Evolutionary conservation across 2,888 invertebrate species (phyloP).

Genomic region (Steinernema hermaphroditum): DNA sequence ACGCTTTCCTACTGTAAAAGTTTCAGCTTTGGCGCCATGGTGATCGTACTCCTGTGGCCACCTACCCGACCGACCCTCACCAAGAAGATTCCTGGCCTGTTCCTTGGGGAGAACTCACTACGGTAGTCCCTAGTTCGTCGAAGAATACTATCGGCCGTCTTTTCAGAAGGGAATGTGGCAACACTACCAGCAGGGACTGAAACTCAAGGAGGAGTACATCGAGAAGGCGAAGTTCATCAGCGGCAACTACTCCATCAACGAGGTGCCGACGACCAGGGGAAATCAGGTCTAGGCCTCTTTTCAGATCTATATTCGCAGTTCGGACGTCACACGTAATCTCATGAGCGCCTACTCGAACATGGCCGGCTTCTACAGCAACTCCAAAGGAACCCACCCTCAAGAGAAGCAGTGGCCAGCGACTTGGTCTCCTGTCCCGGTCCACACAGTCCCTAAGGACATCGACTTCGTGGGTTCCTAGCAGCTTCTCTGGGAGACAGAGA

Average conservation of each 20-base stretch:
- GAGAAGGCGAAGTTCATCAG: constrained; percentile 4
- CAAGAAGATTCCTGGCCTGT: constrained; percentile 30
- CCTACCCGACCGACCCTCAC: constrained; percentile 28
- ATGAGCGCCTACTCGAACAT: constrained; percentile 29
- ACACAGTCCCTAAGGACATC: neutral
- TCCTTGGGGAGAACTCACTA: constrained; percentile 30
- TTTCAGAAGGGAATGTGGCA: constrained; percentile 32
- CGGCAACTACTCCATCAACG: neutral
- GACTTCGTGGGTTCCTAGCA: constrained; percentile 14
- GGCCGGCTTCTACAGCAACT: constrained; percentile 26
- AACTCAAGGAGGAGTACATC: constrained; percentile 17
- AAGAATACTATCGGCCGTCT: neutral
- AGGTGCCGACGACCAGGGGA: neutral
- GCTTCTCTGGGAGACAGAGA: neutral
- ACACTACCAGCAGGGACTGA: constrained; percentile 27
- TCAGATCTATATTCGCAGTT: neutral
- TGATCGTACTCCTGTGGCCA: constrained; percentile 22
- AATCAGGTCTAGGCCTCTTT: neutral
- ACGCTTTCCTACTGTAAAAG: neutral
- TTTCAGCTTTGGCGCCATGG: constrained; percentile 30
- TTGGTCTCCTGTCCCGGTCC: constrained; percentile 31
- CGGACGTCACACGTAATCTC: constrained; percentile 23
- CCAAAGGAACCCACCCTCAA: neutral
- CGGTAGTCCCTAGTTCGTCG: neutral
- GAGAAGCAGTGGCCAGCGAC: constrained; percentile 14